These are phyloP conservation scores for Allophyes oxyacanthae DNA, from an alignment of 2,888 invertebrate genomes.

Conservation along the genomic window DNA sequence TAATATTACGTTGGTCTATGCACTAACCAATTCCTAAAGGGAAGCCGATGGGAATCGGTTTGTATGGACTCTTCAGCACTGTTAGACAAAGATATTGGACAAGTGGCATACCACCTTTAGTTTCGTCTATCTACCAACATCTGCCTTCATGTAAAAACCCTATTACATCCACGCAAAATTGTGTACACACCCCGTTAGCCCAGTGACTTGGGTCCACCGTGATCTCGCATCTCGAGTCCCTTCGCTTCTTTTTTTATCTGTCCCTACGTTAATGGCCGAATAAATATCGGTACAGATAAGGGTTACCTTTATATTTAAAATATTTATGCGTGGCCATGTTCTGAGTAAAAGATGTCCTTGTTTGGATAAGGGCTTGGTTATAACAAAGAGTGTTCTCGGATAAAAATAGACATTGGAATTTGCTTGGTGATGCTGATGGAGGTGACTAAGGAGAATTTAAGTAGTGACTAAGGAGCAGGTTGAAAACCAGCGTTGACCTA, in stretches of 20 bases:
- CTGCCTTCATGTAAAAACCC: neutral
- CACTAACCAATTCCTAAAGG: too few species aligned
- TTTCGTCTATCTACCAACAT: too few species aligned
- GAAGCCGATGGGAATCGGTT: too few species aligned
- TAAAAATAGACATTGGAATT: neutral
- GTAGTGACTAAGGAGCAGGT: too few species aligned
- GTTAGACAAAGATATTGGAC: too few species aligned
- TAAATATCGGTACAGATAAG: conserved; percentile 38
- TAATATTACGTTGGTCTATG: too few species aligned
- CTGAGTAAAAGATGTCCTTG: conserved; percentile 22
- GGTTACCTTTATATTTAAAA: conserved; percentile 32
- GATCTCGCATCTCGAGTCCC: conserved; percentile 17
- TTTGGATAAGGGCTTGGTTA: neutral
- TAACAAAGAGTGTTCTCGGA: neutral
- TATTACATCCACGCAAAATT: conserved; percentile 6
- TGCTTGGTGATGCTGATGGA: too few species aligned
- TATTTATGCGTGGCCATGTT: conserved; percentile 30
- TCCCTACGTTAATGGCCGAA: conserved; percentile 20
- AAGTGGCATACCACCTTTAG: too few species aligned
- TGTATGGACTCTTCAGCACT: too few species aligned
- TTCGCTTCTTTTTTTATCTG: conserved; percentile 26
- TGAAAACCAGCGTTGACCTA: too few species aligned
- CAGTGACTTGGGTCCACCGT: conserved; percentile 37
- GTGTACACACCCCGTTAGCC: conserved; percentile 12
- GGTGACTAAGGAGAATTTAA: too few species aligned